These are phyloP conservation scores for Glandiceps talaboti DNA, from an alignment of 53 echinoderm and acorn worm species.

Conservation along the genomic window DNA sequence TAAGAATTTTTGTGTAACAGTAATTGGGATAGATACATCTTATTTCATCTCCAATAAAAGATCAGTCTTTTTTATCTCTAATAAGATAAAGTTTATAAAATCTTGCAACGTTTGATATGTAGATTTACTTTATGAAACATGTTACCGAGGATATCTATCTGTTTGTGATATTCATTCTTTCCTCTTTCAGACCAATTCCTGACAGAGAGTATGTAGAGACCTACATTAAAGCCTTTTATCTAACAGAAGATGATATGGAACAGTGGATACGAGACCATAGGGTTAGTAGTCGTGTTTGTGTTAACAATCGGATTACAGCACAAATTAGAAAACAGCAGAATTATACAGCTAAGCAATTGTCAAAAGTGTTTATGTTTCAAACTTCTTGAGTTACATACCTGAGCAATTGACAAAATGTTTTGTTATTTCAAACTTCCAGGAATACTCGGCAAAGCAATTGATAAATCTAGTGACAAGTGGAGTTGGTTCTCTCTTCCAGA, in stretches of 20 bases:
- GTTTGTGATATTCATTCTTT: too few species aligned
- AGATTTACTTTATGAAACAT: too few species aligned
- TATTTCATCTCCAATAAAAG: too few species aligned
- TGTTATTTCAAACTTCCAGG: too few species aligned
- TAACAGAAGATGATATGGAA: constrained; percentile 78
- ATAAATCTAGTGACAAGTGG: constrained; percentile 75
- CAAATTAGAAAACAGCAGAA: background rate
- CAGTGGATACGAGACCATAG: constrained; percentile 87
- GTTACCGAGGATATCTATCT: constrained; percentile 2
- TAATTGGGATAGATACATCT: too few species aligned
- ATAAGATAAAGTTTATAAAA: too few species aligned
- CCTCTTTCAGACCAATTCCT: constrained; percentile 90
- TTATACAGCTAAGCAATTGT: background rate
- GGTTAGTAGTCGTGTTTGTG: constrained; percentile 55
- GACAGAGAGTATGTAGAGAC: constrained; percentile 95
- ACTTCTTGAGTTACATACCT: too few species aligned
- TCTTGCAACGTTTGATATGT: too few species aligned
- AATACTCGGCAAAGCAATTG: constrained; percentile 79
- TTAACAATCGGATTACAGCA: background rate
- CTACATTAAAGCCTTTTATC: constrained; percentile 87
- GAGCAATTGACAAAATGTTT: too few species aligned
- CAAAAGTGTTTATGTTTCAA: background rate
- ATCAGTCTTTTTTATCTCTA: too few species aligned
- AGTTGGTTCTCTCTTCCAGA: constrained; percentile 29
- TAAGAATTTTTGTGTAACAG: too few species aligned